These are phyloP conservation scores for Microcebus jonahi DNA, from an alignment of 2,113 vertebrate genomes.

Conservation along the genomic window DNA sequence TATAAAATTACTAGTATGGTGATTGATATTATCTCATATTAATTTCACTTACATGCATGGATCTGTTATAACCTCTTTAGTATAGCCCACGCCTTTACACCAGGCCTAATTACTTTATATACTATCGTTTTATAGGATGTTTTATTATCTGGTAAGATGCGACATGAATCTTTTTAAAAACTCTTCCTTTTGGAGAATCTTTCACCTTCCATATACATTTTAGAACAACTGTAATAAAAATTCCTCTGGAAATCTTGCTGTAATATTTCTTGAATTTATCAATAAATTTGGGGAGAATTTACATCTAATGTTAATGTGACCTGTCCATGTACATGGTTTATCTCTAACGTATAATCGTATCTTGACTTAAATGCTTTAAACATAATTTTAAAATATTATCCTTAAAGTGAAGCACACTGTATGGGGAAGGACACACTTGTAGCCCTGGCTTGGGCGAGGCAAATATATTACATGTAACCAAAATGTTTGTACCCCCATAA, in stretches of 20 bases:
- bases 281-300: neutral
- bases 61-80: neutral
- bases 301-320: neutral
- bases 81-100: neutral
- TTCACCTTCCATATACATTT: neutral
- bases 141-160: neutral
- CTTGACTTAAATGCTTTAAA: neutral
- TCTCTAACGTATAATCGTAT: neutral
- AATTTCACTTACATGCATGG: neutral
- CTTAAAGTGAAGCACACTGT: neutral
- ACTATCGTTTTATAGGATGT: neutral
- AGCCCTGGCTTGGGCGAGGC: too few relatives aligned
- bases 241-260: neutral
- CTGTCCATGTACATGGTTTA: neutral
- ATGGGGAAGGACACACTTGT: too few relatives aligned
- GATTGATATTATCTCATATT: neutral
- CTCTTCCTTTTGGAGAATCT: neutral
- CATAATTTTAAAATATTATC: neutral
- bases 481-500: too few relatives aligned
- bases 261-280: neutral
- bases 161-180: slow-evolving; percentile 16
- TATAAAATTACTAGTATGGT: too few relatives aligned
- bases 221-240: neutral
- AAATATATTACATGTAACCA: too few relatives aligned
- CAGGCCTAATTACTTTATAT: neutral